These are phyloP conservation scores for Sander lucioperca DNA, from an alignment of 2,113 vertebrate species.

Conservation along the genomic window DNA sequence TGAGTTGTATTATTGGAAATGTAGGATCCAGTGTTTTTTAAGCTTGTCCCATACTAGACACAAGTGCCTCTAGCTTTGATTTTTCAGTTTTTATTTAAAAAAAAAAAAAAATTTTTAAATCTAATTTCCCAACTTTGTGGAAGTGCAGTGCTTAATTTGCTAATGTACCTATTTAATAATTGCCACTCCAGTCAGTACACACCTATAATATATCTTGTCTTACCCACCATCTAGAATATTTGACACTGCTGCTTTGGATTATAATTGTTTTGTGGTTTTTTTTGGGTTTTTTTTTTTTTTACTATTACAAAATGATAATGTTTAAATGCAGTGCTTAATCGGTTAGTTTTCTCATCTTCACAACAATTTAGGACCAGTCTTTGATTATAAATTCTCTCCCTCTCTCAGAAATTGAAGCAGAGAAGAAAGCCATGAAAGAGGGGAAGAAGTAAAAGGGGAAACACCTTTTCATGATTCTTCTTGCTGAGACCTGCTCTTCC, in stretches of 20 bases:
- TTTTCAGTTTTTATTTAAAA: too few relatives aligned
- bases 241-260: background rate
- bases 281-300: too few relatives aligned
- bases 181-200: background rate
- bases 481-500: conserved; percentile 8
- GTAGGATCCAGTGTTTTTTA: background rate
- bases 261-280: background rate
- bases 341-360: background rate
- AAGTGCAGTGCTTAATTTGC: background rate
- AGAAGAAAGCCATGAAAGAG: conserved; percentile 78
- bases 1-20: background rate
- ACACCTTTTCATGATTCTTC: conserved; percentile 1
- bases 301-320: background rate
- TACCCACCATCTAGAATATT: too few relatives aligned
- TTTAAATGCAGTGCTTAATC: background rate
- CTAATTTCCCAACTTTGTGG: background rate
- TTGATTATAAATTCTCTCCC: background rate
- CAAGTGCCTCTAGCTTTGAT: background rate
- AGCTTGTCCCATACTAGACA: background rate
- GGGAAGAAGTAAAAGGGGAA: conserved; percentile 50
- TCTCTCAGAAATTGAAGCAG: conserved; percentile 86
- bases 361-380: background rate
- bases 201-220: background rate
- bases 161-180: background rate
- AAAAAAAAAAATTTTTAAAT: too few relatives aligned